Base-by-base conservation (phyloP, 2,797 vertebrate genomes). In the Sarcoramphus papa region DNA sequence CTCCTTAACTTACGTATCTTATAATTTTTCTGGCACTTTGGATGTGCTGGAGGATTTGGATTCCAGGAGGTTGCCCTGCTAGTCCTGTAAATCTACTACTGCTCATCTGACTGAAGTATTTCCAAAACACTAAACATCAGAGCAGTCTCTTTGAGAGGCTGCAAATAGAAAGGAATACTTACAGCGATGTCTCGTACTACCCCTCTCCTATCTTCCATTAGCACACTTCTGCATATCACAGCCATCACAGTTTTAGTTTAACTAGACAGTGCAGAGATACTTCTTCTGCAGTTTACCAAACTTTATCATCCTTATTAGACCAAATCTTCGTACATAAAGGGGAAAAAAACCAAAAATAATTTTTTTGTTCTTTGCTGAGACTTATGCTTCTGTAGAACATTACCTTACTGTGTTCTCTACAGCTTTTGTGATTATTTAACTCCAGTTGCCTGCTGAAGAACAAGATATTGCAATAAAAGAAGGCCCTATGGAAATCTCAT, bases 321-420 rank as follows among this genome's bases (percentile, higher is more conserved):
- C 14, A 73, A 65, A 65, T 37, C 12, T 60, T 50, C 24, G 19
- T 2, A n/a, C 2, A 22, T 5, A 27, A 41, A 47, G 3, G 5
- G 10, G 0, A 1, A 4, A 25, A 33, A 31, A 30, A 14, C 2
- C 0, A 9, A 40, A 53, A 45, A 25, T 9, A 69, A 31, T 1
- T 3, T 7, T 10, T 65, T 43, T 75, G 14, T 17, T 63, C 30
- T 74, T 72, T 68, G 6, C 18, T 64, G 20, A 82, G 20, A 12
- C 31, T 73, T 18, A 12, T n/a, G 18, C 19, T 76, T 73, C 43
- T 70, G 41, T 40, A 33, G 24, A 74, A 51, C 30, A 47, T 12
- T 79, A 22, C 5, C 18, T 43, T 53, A 6, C 6, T 33, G 3
- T 22, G 15, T 53, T 69, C 63, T 50, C 45, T 82, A 47, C 5